These are phyloP conservation scores for Athene noctua DNA, from an alignment of 2,113 vertebrate genomes.

Conservation along the genomic window DNA sequence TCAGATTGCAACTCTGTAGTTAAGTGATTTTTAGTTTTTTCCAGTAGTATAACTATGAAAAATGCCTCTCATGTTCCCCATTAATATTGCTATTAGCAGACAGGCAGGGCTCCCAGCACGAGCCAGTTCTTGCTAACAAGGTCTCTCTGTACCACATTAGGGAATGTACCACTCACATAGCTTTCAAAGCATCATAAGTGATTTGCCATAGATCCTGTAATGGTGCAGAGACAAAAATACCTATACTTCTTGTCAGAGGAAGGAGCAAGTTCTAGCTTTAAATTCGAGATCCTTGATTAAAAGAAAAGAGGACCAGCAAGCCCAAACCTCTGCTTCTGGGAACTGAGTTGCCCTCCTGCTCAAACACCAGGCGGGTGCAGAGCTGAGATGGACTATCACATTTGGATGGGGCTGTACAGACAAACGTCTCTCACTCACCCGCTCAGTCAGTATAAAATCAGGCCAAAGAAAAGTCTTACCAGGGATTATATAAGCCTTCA, in stretches of 20 bases:
- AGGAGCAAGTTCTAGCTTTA: background rate
- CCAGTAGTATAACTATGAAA: background rate
- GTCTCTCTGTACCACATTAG: background rate
- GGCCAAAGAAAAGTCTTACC: background rate
- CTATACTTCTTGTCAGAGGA: background rate
- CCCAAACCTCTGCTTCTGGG: background rate
- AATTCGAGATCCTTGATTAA: background rate
- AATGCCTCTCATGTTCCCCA: background rate
- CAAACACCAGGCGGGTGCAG: fast-evolving
- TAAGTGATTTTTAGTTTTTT: background rate
- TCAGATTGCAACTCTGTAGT: background rate
- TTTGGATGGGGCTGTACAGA: background rate
- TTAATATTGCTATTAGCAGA: background rate
- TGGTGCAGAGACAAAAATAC: background rate
- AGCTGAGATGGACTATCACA: background rate
- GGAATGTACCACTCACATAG: background rate
- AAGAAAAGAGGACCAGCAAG: background rate
- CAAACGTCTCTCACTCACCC: background rate
- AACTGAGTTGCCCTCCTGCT: background rate
- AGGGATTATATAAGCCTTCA: background rate
- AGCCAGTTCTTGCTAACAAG: background rate
- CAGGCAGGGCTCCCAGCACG: background rate
- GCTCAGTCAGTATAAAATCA: background rate
- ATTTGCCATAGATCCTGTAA: background rate
- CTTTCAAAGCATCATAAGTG: background rate